Evolutionary conservation across 2,113 vertebrate species (phyloP).

Genomic region (Clarias macrocephalus): DNA sequence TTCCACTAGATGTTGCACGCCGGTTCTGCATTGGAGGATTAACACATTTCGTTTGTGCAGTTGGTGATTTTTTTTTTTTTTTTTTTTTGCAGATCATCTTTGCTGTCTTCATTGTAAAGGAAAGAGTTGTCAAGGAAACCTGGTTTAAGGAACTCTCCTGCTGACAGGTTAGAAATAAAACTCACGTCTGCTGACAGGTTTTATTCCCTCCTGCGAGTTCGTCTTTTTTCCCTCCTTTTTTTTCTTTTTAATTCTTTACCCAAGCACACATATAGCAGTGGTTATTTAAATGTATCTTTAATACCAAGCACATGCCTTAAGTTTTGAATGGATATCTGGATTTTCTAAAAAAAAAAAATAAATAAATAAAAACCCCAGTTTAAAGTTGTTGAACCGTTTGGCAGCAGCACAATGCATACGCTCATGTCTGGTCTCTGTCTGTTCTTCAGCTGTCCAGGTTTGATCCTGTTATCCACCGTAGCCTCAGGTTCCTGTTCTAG

Average conservation of each 20-base stretch:
- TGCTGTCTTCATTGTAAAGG: slow-evolving; percentile 6
- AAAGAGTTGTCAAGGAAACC: slow-evolving; percentile 28
- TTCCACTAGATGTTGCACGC: neutral
- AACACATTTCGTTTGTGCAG: neutral
- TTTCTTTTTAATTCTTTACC: neutral
- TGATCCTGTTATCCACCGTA: neutral
- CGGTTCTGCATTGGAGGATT: neutral
- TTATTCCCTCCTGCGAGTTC: slow-evolving; percentile 28
- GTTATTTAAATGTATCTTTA: neutral
- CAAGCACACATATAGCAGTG: neutral
- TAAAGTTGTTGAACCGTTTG: too few species aligned
- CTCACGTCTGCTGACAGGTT: slow-evolving; percentile 3
- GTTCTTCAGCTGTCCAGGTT: neutral
- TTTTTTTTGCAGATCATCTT: neutral
- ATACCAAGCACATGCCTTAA: neutral
- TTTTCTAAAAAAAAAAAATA: neutral
- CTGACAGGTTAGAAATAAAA: slow-evolving; percentile 41
- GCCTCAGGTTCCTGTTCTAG: neutral
- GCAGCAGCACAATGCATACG: neutral
- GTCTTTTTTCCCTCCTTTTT: slow-evolving; percentile 5
- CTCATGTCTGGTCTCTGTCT: neutral
- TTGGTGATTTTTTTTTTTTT: neutral
- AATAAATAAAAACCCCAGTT: too few species aligned
- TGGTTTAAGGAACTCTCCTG: slow-evolving; percentile 32
- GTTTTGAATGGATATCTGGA: neutral